Percentiles rank a stretch among this genome's conserved stretches.
phyloP scores from a whole-genome alignment of 2,113 vertebrate species.

The Pungitius pungitius region DNA sequence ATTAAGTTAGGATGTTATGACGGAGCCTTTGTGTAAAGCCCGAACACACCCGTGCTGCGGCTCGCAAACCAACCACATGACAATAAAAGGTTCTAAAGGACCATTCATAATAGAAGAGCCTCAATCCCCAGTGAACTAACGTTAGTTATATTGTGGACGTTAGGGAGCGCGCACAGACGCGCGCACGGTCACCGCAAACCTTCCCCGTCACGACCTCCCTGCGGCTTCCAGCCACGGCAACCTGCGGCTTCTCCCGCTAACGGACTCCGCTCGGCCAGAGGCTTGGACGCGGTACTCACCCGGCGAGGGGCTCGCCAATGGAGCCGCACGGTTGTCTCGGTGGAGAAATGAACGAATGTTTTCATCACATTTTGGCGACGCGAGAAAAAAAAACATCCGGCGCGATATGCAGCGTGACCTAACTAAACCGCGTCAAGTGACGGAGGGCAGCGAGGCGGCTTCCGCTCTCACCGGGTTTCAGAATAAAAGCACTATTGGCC shows the following conservation, averaged over 20 bases:
- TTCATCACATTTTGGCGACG: conserved; percentile 48
- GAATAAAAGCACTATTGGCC: conserved; percentile 39
- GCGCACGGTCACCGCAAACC: conserved; percentile 58
- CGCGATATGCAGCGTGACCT: conserved; percentile 66
- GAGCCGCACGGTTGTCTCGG: not conserved
- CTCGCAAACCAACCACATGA: not conserved
- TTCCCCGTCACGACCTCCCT: conserved; percentile 73
- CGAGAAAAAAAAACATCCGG: conserved; percentile 65
- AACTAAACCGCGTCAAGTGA: conserved; percentile 23
- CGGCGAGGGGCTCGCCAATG: conserved; percentile 23
- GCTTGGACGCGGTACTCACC: conserved; percentile 25
- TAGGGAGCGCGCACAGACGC: conserved; percentile 34
- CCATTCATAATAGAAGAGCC: too few relatives aligned
- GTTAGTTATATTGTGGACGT: not conserved
- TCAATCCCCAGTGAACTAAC: conserved; percentile 8
- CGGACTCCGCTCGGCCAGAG: fast-evolving
- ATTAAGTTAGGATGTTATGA: not conserved
- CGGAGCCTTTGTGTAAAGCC: too few relatives aligned
- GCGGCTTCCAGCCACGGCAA: conserved; percentile 37
- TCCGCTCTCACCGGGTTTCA: conserved; percentile 14
- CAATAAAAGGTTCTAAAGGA: too few relatives aligned
- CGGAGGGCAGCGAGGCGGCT: not conserved
- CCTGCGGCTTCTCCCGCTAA: conserved; percentile 1
- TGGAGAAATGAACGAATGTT: not conserved
- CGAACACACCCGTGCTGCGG: not conserved